These are phyloP conservation scores for Bos indicus DNA, from an alignment of 2,113 vertebrate species.

Conservation along the genomic window DNA sequence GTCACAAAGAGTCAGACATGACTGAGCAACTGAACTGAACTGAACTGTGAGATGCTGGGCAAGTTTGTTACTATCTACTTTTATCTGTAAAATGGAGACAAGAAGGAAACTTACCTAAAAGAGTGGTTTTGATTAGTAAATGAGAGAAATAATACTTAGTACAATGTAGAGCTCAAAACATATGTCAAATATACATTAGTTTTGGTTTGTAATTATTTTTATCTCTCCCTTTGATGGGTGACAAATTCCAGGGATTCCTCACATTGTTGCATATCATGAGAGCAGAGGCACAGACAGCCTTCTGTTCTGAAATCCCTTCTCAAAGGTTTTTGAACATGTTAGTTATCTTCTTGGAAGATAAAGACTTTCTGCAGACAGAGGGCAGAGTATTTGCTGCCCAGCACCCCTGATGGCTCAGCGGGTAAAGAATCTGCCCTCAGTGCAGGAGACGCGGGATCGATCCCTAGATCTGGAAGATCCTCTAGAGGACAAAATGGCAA, in stretches of 20 bases:
- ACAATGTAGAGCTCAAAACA: background rate
- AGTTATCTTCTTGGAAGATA: background rate
- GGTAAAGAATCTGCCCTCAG: background rate
- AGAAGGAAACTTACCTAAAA: background rate
- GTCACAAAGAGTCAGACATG: no score
- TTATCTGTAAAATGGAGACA: background rate
- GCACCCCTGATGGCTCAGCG: rapidly evolving
- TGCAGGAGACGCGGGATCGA: background rate
- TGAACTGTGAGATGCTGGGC: background rate
- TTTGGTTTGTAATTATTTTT: background rate
- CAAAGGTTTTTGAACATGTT: background rate
- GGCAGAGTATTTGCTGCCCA: background rate
- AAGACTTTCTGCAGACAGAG: background rate
- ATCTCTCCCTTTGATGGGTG: background rate
- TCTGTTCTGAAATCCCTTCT: background rate
- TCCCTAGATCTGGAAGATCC: background rate
- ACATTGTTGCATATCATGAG: background rate
- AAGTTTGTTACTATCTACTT: background rate
- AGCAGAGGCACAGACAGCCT: background rate
- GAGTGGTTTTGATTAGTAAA: background rate
- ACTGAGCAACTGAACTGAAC: no score
- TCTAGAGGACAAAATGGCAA: background rate
- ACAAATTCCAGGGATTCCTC: background rate
- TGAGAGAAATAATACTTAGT: background rate
- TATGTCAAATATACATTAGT: no score